A percentile compares a stretch with the other conserved stretches of the same genome.
Conservation (phyloP, 2,113 vertebrate species). For the Microtus pennsylvanicus region DNA sequence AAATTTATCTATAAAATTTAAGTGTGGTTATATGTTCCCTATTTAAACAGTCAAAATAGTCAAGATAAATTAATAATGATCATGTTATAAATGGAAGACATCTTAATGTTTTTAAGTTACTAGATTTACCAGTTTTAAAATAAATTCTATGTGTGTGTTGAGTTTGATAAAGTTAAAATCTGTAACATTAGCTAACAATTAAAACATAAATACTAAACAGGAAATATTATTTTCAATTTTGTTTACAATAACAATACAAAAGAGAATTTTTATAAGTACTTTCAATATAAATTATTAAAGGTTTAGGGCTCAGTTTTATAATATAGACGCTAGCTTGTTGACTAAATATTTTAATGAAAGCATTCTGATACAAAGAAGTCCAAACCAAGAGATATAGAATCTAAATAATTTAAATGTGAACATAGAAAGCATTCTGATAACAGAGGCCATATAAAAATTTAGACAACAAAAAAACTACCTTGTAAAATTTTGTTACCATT, state of each 20-base stretch:
- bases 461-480: background rate
- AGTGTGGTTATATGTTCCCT: background rate
- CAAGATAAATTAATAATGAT: background rate
- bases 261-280: background rate
- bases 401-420: background rate
- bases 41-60: constrained; percentile 4
- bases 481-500: background rate
- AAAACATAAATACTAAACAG: background rate
- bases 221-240: background rate
- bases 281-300: background rate
- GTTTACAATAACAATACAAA: background rate
- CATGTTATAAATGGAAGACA: background rate
- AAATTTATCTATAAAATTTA: background rate
- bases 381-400: background rate
- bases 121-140: constrained; percentile 6
- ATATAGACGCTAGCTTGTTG: background rate
- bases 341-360: background rate
- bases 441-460: background rate
- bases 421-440: background rate
- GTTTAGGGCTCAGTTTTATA: background rate
- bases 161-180: background rate
- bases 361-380: background rate
- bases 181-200: background rate
- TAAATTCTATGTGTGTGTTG: background rate
- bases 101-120: background rate